A percentile compares a stretch with the other conserved stretches of the same genome.
These are phyloP conservation scores for Eclectus roratus DNA, from an alignment of 2,113 vertebrate species.

Conservation along the genomic window DNA sequence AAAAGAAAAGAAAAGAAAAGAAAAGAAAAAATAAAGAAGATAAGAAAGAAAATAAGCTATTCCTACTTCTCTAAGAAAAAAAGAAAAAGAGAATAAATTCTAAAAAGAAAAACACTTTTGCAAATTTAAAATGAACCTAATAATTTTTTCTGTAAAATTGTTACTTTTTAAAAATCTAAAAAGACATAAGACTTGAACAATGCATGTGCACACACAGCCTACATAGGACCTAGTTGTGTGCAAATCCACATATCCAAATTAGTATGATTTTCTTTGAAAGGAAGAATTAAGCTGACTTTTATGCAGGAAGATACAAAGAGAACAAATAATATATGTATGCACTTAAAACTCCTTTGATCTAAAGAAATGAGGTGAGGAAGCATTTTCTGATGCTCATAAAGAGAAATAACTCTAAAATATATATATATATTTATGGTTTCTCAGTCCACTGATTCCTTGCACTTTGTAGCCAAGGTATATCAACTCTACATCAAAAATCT, in stretches of 20 bases:
- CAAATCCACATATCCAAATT: not conserved
- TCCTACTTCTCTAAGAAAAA: not conserved
- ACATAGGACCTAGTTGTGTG: not conserved
- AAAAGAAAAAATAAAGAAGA: no score
- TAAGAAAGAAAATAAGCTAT: not conserved
- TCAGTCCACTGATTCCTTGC: not conserved
- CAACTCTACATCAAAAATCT: not conserved
- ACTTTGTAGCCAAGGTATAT: not conserved
- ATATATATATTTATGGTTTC: not conserved
- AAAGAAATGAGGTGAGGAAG: not conserved
- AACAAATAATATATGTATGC: not conserved
- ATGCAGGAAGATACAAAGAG: not conserved
- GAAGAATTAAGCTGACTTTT: constrained; percentile 18
- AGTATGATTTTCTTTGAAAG: constrained; percentile 24
- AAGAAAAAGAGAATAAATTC: not conserved
- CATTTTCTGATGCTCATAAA: not conserved
- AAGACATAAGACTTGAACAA: not conserved
- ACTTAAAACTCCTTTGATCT: not conserved
- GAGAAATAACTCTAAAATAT: not conserved
- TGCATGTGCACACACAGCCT: not conserved
- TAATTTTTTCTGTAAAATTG: not conserved
- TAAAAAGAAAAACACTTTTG: not conserved
- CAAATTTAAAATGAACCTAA: not conserved
- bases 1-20: no score
- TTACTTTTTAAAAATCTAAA: not conserved